A percentile compares a stretch with the other conserved stretches of the same genome.
These are phyloP conservation scores for Podabrus alpinus DNA, from an alignment of 2,888 invertebrate species.

Conservation along the genomic window DNA sequence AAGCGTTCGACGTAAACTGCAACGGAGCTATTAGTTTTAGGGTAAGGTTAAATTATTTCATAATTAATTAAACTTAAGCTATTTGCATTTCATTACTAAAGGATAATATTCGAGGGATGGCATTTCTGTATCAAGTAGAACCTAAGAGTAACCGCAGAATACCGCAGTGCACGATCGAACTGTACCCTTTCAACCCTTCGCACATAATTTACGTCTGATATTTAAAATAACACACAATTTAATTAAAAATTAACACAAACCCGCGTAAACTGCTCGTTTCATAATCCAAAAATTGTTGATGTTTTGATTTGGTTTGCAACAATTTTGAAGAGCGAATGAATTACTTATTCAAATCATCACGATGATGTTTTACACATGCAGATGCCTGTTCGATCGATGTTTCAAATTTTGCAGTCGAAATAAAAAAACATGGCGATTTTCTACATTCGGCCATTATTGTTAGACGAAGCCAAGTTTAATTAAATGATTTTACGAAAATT, in stretches of 20 bases:
- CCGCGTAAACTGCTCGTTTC: background rate
- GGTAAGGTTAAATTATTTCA: slow-evolving; percentile 65
- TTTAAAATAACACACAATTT: background rate
- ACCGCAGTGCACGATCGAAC: slow-evolving; percentile 39
- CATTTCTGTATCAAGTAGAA: slow-evolving; percentile 7
- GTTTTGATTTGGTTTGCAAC: background rate
- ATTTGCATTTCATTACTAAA: background rate
- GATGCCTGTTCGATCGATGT: background rate
- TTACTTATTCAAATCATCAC: background rate
- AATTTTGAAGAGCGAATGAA: background rate
- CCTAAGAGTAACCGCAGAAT: slow-evolving; percentile 36
- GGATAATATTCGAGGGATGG: background rate
- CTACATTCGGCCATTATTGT: background rate
- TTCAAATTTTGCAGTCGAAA: background rate
- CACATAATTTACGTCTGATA: background rate
- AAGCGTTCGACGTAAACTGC: slow-evolving; percentile 96
- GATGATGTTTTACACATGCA: background rate
- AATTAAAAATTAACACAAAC: background rate
- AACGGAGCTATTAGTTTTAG: slow-evolving; percentile 97
- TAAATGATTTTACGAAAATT: background rate
- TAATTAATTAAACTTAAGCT: background rate
- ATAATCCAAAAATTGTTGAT: background rate
- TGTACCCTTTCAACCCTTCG: slow-evolving; percentile 30
- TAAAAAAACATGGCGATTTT: background rate
- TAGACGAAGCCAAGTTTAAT: background rate